Evolutionary conservation across 1,140 invertebrate species (phyloP).

Genomic region (Cydia splendana): DNA sequence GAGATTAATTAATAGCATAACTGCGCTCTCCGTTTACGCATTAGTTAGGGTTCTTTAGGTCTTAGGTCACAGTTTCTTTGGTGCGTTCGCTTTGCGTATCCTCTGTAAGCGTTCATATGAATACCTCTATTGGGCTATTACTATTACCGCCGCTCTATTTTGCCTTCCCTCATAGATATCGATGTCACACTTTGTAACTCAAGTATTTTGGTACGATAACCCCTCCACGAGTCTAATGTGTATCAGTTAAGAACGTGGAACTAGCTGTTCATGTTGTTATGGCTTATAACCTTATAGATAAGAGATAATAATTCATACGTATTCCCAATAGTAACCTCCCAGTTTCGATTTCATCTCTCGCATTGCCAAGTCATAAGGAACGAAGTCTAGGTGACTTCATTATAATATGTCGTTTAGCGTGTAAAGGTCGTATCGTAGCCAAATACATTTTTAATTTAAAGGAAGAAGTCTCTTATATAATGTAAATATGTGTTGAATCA

Average conservation of each 20-base stretch:
- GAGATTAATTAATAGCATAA: no score
- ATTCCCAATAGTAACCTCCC: neutral
- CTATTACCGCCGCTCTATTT: neutral
- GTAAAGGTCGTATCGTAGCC: neutral
- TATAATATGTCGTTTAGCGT: neutral
- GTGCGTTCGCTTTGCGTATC: neutral
- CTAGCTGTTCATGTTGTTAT: conserved; percentile 1
- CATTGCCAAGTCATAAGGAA: conserved; percentile 39
- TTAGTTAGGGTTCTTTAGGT: no score
- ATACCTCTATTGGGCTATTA: neutral
- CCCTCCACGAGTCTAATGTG: neutral
- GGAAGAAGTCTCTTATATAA: no score
- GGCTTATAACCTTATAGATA: conserved; percentile 25
- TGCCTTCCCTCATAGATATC: conserved; percentile 15
- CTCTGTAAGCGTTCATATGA: neutral
- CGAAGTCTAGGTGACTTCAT: conserved; percentile 40
- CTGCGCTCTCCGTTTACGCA: no score
- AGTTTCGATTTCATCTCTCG: conserved; percentile 32
- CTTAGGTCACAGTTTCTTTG: no score
- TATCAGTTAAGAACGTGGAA: conserved; percentile 4
- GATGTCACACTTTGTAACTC: neutral
- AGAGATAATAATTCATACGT: conserved; percentile 16
- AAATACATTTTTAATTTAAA: neutral
- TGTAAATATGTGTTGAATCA: neutral
- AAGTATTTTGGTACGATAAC: conserved; percentile 10